phyloP scores from a whole-genome alignment of 2,888 invertebrate genomes.

The Phortica okadai region DNA sequence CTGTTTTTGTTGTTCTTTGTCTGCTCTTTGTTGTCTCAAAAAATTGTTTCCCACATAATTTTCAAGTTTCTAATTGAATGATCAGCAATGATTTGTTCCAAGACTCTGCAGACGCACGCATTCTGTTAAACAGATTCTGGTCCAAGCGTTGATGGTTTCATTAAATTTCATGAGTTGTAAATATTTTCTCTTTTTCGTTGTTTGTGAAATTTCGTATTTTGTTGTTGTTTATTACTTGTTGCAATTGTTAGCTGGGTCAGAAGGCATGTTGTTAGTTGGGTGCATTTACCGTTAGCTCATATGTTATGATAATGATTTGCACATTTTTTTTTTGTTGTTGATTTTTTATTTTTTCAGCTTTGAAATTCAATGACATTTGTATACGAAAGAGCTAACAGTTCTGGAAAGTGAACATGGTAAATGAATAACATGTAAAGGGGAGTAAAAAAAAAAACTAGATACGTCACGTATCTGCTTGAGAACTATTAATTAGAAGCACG shows the following conservation, averaged over 20 bases:
- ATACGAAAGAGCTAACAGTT: too few relatives aligned
- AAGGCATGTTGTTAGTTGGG: background rate
- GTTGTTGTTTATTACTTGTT: slow-evolving; percentile 28
- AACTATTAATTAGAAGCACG: too few relatives aligned
- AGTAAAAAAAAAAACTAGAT: too few relatives aligned
- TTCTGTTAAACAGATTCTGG: background rate
- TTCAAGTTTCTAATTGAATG: slow-evolving; percentile 64
- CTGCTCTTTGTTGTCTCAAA: background rate
- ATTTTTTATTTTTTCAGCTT: too few relatives aligned
- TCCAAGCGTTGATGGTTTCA: slow-evolving; percentile 55
- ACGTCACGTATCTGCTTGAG: too few relatives aligned
- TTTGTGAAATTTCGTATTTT: background rate
- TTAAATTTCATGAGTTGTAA: slow-evolving; percentile 61
- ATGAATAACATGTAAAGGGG: too few relatives aligned
- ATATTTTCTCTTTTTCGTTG: slow-evolving; percentile 31
- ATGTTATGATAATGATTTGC: too few relatives aligned
- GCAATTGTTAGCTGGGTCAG: background rate
- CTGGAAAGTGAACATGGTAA: too few relatives aligned
- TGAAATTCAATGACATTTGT: too few relatives aligned
- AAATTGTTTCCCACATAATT: slow-evolving; percentile 61
- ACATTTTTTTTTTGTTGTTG: too few relatives aligned
- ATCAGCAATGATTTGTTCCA: slow-evolving; percentile 41
- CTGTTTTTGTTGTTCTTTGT: background rate
- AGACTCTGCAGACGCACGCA: background rate
- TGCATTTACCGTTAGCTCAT: background rate